Percentiles rank a stretch among this genome's conserved stretches.
Evolutionary conservation across 1,140 invertebrate species (phyloP).

Genomic region (Arion vulgaris): DNA sequence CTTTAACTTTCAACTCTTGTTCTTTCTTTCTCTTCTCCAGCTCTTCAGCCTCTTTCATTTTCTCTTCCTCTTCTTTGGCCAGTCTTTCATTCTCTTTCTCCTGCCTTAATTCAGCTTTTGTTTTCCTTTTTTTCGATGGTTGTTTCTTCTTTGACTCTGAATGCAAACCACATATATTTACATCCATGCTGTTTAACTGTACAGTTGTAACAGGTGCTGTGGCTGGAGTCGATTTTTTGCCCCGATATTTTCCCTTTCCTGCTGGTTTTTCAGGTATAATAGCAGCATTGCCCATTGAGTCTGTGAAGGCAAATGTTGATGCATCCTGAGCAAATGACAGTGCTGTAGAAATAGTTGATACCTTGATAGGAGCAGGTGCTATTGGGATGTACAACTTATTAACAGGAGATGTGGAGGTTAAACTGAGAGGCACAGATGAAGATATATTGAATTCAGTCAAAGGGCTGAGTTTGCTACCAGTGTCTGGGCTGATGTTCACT

Average conservation of each 20-base stretch:
- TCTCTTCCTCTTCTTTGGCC: background rate
- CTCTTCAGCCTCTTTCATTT: background rate
- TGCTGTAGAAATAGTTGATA: background rate
- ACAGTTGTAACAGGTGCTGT: background rate
- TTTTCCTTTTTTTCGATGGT: slow-evolving; percentile 25
- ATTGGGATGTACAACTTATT: slow-evolving; percentile 23
- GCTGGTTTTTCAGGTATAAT: background rate
- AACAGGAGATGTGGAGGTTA: background rate
- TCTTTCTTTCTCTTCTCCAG: slow-evolving; percentile 10
- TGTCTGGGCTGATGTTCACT: background rate
- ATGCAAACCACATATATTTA: background rate
- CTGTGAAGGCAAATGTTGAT: background rate
- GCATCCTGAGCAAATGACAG: slow-evolving; percentile 8
- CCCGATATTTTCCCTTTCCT: slow-evolving; percentile 7
- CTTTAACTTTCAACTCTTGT: background rate
- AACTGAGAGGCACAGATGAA: background rate
- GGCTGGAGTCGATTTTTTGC: slow-evolving; percentile 9
- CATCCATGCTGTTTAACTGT: background rate
- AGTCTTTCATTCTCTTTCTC: slow-evolving; percentile 37
- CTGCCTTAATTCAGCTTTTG: slow-evolving; percentile 28
- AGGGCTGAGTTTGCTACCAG: slow-evolving; percentile 7
- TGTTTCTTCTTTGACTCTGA: slow-evolving; percentile 29
- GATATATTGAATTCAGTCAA: background rate
- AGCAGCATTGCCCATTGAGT: background rate
- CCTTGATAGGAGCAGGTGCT: slow-evolving; percentile 27